Evolutionary conservation across 2,797 vertebrate genomes (phyloP).

Genomic region (Tachyglossus aculeatus): DNA sequence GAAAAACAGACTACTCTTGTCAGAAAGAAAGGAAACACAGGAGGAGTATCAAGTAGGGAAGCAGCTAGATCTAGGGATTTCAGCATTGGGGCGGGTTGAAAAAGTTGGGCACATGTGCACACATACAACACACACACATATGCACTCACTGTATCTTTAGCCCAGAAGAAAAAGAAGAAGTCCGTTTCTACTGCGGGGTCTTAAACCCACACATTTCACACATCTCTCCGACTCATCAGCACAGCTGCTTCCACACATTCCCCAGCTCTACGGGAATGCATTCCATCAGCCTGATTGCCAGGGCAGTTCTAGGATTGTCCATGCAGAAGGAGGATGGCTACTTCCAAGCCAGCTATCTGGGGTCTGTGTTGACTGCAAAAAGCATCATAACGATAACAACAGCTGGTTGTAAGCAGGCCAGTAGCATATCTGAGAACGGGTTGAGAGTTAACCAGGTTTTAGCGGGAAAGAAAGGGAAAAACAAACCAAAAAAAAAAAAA

Average conservation of each 20-base stretch:
- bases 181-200: accelerated
- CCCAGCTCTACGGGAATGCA: neutral
- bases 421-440: neutral
- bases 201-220: slow-evolving; percentile 1
- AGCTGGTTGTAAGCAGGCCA: accelerated
- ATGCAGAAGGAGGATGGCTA: neutral
- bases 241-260: slow-evolving; percentile 32
- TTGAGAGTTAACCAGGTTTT: neutral
- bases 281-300: neutral
- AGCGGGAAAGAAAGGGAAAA: neutral
- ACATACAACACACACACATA: no score
- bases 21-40: slow-evolving; percentile 46
- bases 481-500: accelerated
- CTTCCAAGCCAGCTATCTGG: neutral
- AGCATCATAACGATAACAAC: neutral
- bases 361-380: neutral
- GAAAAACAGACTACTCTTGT: slow-evolving; percentile 67
- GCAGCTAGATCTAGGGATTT: accelerated
- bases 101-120: no score
- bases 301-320: neutral
- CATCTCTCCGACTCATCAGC: neutral
- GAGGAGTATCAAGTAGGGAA: neutral
- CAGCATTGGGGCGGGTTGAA: no score
- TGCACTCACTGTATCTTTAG: neutral
- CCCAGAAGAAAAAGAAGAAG: slow-evolving; percentile 26